Base-by-base conservation (phyloP, 1,140 invertebrate genomes). In the Macrostomum lignano region DNA sequence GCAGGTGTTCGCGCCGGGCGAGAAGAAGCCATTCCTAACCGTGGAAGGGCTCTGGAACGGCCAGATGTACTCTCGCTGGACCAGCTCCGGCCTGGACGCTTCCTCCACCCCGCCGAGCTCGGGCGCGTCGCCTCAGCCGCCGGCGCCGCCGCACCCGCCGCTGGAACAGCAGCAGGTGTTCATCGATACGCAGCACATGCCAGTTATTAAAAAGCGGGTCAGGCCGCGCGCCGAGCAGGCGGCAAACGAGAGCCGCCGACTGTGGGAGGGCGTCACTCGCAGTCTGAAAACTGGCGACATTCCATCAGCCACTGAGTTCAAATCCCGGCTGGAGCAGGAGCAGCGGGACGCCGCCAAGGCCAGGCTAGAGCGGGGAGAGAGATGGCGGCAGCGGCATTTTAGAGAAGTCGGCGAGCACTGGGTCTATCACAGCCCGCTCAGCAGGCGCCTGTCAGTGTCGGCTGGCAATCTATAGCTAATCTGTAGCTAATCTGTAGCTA, bases 211-310 rank as follows among this genome's bases (percentile, higher is more conserved):
- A 7, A 30, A 30, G 22, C 7, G 13, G 7, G 13, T 30, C 7
- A 11, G 11, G 22, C 29, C 29, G 7, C 13, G 7, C 13, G 7
- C 7, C 13, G 7, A 30, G 7, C 29, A 30, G 11, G 7, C 7
- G 11, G 7, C 7, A 30, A 7, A 30, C 11, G 7, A 7, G 22
- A 7, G 7, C 7, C 29, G 7, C 7, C 7, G 71, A 49, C 62
- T 96, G 41, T 98, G 88, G 91, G 71, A 78, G 47, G 78, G 94
- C 57, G 86, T 96, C 3, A 96, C 88, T 1, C 70, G 71, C 38
- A 77, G 78, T 42, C 65, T 96, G 34, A 71, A 67, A 45, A 66
- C 69, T 35, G 73, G 76, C 45, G 71, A 93, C 56, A 79, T 84
- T 48, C 72, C 77, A 45, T 67, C 66, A 41, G 91, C 91, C 26